Conservation (phyloP, 2,113 vertebrate genomes). For the Anoplopoma fimbria region DNA sequence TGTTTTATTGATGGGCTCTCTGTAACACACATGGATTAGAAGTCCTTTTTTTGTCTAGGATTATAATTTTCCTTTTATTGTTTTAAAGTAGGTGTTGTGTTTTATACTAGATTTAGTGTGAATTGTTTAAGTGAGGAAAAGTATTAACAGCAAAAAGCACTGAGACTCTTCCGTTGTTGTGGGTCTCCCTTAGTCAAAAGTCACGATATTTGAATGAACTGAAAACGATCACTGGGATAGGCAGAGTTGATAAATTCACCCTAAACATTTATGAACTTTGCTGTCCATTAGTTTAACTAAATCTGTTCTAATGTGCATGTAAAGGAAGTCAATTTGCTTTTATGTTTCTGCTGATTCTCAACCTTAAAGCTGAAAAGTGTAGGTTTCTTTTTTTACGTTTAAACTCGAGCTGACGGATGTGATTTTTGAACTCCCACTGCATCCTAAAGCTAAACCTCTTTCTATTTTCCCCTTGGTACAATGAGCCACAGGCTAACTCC, state of each 20-base stretch:
- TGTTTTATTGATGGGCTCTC: neutral
- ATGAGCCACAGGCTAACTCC: constrained; percentile 53
- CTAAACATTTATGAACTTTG: neutral
- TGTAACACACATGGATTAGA: too few relatives aligned
- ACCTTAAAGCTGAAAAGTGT: neutral
- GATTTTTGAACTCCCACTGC: constrained; percentile 23
- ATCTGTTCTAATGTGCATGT: neutral
- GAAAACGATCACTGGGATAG: neutral
- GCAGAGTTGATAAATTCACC: neutral
- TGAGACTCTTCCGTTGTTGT: neutral
- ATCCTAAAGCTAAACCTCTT: neutral
- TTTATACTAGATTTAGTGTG: neutral
- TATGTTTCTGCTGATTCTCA: neutral
- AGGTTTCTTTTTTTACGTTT: neutral
- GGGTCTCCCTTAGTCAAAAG: neutral
- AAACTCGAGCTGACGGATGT: neutral
- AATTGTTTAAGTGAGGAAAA: neutral
- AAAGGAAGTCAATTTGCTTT: neutral
- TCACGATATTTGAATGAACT: neutral
- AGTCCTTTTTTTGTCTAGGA: neutral
- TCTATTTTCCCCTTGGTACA: constrained; percentile 30
- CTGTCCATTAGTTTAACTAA: neutral
- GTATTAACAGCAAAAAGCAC: neutral
- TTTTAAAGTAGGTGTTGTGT: neutral
- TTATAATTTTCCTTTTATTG: neutral